Evolutionary conservation across 2,113 vertebrate species (phyloP).

Genomic region (Rhinolophus ferrumequinum): DNA sequence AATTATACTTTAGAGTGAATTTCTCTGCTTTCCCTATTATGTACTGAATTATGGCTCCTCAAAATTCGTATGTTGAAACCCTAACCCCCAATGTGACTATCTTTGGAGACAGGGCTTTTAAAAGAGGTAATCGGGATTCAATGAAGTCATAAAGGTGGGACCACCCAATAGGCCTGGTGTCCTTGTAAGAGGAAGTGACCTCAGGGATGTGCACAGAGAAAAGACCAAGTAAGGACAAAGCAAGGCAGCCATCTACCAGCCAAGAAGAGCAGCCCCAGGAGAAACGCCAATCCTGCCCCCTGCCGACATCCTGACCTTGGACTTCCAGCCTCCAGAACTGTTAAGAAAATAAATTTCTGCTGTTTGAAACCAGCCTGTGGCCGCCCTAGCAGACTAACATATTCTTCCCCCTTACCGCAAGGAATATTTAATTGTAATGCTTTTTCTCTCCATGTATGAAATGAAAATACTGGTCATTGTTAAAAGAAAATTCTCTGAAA

Average conservation of each 20-base stretch:
- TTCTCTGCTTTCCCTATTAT: neutral
- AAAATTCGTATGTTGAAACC: neutral
- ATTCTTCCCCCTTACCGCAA: neutral
- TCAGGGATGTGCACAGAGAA: neutral
- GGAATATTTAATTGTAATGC: neutral
- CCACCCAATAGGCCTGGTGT: neutral
- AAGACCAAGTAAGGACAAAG: neutral
- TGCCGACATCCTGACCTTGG: neutral
- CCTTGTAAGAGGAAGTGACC: neutral
- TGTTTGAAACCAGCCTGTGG: neutral
- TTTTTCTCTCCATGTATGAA: neutral
- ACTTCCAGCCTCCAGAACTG: neutral
- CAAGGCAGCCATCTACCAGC: neutral
- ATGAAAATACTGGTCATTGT: neutral
- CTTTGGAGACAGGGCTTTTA: neutral
- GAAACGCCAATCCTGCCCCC: neutral
- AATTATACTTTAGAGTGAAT: neutral
- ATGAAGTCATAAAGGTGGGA: neutral
- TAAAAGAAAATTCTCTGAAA: constrained; percentile 21
- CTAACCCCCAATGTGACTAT: neutral
- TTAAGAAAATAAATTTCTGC: neutral
- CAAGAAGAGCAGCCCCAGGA: neutral
- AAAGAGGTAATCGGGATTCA: constrained; percentile 10
- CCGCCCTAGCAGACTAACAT: neutral
- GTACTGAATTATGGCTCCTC: neutral